Evolutionary conservation across 2,888 invertebrate species (phyloP), one percentile per base, ranked within the genome.

Genomic region (Augiades crinisus): DNA sequence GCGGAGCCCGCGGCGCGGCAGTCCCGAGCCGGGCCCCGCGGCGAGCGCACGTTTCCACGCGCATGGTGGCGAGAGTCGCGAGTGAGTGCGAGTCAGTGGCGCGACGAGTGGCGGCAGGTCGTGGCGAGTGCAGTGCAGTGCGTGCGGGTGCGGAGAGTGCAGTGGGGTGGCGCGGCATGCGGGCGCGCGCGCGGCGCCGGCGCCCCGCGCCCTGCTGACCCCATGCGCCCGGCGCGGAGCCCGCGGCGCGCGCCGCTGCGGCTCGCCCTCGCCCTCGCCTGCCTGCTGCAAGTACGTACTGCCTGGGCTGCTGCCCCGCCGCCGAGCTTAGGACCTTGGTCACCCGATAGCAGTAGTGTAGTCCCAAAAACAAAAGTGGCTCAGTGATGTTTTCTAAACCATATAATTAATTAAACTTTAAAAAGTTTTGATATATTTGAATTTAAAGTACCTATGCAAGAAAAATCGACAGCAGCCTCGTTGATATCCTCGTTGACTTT

Each of bases 221-320:
- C 87, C 65, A 79, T 77, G 79, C 79, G 80, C 74, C 75, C 72
- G 73, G 71, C 70, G 73, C n/a, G 27, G 27, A 27, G 68, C 71
- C 72, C 75, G 80, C 86, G 75, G 81, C 83, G 75, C 79, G 64
- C 70, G 72, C 72, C 77, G 75, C 78, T 77, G 77, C 78, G 75
- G 79, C 79, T 77, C 77, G 76, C 75, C 72, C 74, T 78, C 72
- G 81, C 82, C 81, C 80, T 81, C 80, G 82, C 79, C 81, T 73
- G 73, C 73, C 69, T 76, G 72, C 74, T 81, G 70, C 79, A 70
- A 67, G 85, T 85, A 83, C 73, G 82, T 80, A 44, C 30, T 33
- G 22, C 6, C 54, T n/a, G 4, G n/a, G n/a, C 10, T 38, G n/a
- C 17, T 17, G 17, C 17, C 2, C 14, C 13, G 5, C n/a, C n/a